These are phyloP conservation scores for Theodoxus fluviatilis DNA, from an alignment of 2,888 invertebrate species.

Conservation along the genomic window DNA sequence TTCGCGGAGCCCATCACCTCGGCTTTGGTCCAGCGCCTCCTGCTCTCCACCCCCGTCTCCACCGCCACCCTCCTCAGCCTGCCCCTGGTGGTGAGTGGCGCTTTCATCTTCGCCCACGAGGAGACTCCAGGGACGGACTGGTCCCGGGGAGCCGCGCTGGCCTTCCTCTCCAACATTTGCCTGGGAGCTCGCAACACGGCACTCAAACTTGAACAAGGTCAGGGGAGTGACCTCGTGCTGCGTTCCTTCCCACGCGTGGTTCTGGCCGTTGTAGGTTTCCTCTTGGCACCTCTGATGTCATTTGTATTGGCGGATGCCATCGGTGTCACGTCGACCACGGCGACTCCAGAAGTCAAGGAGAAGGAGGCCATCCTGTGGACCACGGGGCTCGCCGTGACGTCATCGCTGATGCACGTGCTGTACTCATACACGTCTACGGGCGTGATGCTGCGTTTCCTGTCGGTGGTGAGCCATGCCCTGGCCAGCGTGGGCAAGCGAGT, in stretches of 20 bases:
- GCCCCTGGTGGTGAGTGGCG: constrained; percentile 27
- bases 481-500: constrained; percentile 29
- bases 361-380: not conserved
- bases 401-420: constrained; percentile 26
- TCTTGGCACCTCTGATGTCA: too few relatives aligned
- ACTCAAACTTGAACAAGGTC: constrained; percentile 26
- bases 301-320: too few relatives aligned
- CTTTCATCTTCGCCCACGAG: constrained; percentile 25
- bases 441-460: constrained; percentile 25
- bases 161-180: constrained; percentile 31
- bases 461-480: constrained; percentile 30
- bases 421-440: constrained; percentile 30
- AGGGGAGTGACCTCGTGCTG: not conserved
- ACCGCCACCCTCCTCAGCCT: constrained; percentile 22
- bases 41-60: constrained; percentile 24
- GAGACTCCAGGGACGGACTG: not conserved
- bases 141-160: constrained; percentile 26
- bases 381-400: constrained; percentile 5
- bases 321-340: too few relatives aligned
- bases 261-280: too few relatives aligned
- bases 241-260: too few relatives aligned
- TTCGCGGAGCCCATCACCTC: constrained; percentile 32
- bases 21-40: constrained; percentile 26
- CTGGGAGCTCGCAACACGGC: constrained; percentile 30
- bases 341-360: too few relatives aligned